Conservation (phyloP, 2,888 invertebrate species). For the Apamea monoglypha region DNA sequence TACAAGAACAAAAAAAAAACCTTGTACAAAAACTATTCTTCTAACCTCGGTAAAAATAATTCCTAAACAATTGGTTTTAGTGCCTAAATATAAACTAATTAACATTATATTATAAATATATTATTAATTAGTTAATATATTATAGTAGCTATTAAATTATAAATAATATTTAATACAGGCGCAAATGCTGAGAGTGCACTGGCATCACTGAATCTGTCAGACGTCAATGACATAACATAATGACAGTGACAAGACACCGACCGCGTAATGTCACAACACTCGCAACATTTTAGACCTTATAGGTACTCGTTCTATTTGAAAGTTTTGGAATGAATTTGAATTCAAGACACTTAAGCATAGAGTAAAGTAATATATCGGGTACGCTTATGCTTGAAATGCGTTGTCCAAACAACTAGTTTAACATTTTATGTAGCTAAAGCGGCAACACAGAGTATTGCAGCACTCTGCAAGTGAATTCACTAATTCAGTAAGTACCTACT, state of each 20-base stretch:
- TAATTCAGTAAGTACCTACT: neutral
- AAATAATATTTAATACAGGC: no score
- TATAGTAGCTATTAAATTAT: no score
- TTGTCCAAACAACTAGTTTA: neutral
- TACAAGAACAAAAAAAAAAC: no score
- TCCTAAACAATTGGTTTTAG: no score
- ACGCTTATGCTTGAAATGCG: neutral
- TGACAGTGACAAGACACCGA: neutral
- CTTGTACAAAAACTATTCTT: no score
- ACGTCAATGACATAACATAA: neutral
- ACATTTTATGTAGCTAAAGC: no score
- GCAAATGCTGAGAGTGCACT: neutral
- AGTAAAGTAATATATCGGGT: no score
- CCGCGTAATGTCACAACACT: neutral
- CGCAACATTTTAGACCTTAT: no score
- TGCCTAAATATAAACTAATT: no score
- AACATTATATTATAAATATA: no score
- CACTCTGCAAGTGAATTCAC: neutral
- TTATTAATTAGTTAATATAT: no score
- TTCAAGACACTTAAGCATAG: neutral
- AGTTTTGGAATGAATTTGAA: neutral
- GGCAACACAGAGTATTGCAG: neutral
- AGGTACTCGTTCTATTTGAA: neutral
- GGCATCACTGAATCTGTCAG: neutral
- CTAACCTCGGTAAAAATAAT: no score